These are phyloP conservation scores for Stenodera caucasica DNA, from an alignment of 2,888 invertebrate genomes.

Conservation along the genomic window DNA sequence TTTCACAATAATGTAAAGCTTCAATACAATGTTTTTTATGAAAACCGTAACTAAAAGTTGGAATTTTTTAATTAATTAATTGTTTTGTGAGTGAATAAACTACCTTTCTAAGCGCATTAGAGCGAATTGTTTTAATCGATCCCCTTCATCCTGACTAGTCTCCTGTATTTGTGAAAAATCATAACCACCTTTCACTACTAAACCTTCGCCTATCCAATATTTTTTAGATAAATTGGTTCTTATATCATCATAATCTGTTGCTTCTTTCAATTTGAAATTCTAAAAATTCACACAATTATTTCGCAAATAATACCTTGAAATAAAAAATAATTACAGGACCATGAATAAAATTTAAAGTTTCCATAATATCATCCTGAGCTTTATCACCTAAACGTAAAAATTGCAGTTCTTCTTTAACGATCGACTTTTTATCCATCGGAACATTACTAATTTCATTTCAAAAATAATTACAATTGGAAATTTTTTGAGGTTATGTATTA, in stretches of 20 bases:
- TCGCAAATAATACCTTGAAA: background rate
- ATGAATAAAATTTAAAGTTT: slow-evolving; percentile 73
- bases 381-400: slow-evolving; percentile 68
- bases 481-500: slow-evolving; percentile 25
- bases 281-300: slow-evolving; percentile 36
- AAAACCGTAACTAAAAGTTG: slow-evolving; percentile 69
- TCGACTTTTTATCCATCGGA: slow-evolving; percentile 53
- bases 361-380: slow-evolving; percentile 72
- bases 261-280: slow-evolving; percentile 58
- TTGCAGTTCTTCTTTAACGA: slow-evolving; percentile 75
- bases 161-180: slow-evolving; percentile 67
- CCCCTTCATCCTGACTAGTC: slow-evolving; percentile 61
- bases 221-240: slow-evolving; percentile 68
- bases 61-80: background rate
- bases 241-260: slow-evolving; percentile 63
- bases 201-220: slow-evolving; percentile 77
- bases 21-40: slow-evolving; percentile 73
- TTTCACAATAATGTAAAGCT: slow-evolving; percentile 68
- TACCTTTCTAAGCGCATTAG: slow-evolving; percentile 72
- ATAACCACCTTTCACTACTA: slow-evolving; percentile 72
- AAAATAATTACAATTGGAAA: slow-evolving; percentile 6
- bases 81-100: background rate
- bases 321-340: slow-evolving; percentile 63
- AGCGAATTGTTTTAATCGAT: slow-evolving; percentile 71
- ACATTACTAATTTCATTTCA: slow-evolving; percentile 27